Evolutionary conservation across 2,113 vertebrate genomes (phyloP).

Genomic region (Siniperca chuatsi): DNA sequence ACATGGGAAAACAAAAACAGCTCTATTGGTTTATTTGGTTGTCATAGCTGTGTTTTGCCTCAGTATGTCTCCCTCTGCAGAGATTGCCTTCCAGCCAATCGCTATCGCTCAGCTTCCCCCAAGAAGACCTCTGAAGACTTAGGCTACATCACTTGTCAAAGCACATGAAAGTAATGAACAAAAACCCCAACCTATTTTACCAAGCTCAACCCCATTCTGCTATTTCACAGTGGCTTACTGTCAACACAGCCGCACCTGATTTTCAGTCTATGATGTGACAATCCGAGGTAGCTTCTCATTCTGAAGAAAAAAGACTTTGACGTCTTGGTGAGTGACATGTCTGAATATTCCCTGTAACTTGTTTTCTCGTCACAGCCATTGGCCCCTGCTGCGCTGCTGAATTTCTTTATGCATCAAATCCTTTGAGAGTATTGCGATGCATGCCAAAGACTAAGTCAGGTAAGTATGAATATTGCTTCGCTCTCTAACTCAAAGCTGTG

Average conservation of each 20-base stretch:
- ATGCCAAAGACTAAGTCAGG: conserved; percentile 50
- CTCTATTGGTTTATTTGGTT: conserved; percentile 35
- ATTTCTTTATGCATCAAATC: conserved; percentile 59
- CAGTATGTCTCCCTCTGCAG: conserved; percentile 27
- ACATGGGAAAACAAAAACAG: conserved; percentile 50
- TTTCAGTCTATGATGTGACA: conserved; percentile 43
- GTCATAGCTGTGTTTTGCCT: conserved; percentile 42
- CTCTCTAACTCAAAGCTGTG: conserved; percentile 42
- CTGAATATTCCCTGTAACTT: conserved; percentile 62
- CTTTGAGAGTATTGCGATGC: conserved; percentile 51
- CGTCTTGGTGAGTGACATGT: conserved; percentile 47
- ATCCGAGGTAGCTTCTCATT: conserved; percentile 36
- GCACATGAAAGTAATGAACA: conserved; percentile 60
- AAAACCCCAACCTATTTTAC: conserved; percentile 50
- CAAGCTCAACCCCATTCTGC: conserved; percentile 59
- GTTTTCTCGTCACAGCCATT: conserved; percentile 51
- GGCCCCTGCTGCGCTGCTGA: conserved; percentile 45
- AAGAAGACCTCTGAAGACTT: conserved; percentile 54
- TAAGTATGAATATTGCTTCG: conserved; percentile 47
- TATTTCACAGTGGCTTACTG: conserved; percentile 61
- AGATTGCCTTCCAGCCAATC: conserved; percentile 53
- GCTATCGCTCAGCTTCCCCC: conserved; percentile 30
- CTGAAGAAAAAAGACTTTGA: conserved; percentile 34
- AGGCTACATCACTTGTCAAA: conserved; percentile 17
- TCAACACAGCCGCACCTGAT: conserved; percentile 62